Evolutionary conservation across 2,113 vertebrate genomes (phyloP), one percentile per base, ranked within the genome.

Genomic region (Channa maculata): DNA sequence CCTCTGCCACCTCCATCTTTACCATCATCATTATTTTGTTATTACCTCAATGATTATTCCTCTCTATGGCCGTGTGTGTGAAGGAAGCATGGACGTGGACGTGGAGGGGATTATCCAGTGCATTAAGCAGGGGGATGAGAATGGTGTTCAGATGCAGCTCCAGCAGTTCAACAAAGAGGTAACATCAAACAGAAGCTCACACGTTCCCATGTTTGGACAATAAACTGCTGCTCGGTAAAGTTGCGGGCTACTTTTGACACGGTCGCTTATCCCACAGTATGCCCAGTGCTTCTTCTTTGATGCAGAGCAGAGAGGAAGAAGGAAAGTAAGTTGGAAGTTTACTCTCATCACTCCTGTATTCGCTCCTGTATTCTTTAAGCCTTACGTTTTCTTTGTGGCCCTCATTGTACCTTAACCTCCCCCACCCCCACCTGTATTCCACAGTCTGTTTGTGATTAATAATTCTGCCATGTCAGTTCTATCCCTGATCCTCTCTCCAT

Each of bases 221-320:
- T 3, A 38, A 39, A n/a, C 15, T n/a, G 39, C 76, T 63, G 65
- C 2, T 33, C 3, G 0, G 57, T 13, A 65, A 37, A 37, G 8
- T 15, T 64, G 14, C 43, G 8, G 24, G 24, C 14, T 6, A 13
- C 34, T 8, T 50, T 9, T 46, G 1, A 72, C 11, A 0, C 68
- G 6, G 0, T 81, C 11, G 82, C 65, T 86, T 10, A 68, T 43
- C 73, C 77, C 41, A 0, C 86, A 95, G 94, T 93, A 89, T 49
- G 92, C 94, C 9, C 93, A 94, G 87, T 95, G 94, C 74, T 95
- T 95, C 86, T 95, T 95, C 89, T 94, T 93, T 66, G 92, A 93
- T 62, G 77, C 85, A 46, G 93, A 92, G 50, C 87, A 94, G 83
- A 83, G 86, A 53, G 92, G 95, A 12, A 71, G 62, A 5, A 88